Base-by-base conservation (phyloP, 1,140 invertebrate species). In the Zaprionus kolodkinae region DNA sequence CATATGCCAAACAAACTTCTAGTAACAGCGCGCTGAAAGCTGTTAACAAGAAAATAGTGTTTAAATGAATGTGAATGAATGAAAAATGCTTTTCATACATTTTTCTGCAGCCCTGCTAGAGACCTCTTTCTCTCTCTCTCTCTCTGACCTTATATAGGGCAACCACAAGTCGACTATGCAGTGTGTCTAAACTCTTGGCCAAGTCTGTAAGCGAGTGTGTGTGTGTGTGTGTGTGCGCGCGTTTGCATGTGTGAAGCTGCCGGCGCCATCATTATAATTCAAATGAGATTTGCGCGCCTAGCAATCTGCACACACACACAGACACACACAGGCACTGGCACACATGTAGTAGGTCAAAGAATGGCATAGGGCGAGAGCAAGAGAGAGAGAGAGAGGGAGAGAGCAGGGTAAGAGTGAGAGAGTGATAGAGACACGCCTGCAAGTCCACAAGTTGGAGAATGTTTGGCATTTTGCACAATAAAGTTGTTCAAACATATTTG, bases 401-500 rank as follows among this genome's bases (percentile, higher is more conserved):
- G 27, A 45, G 40, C 27, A 30, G 27, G 3, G 27, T 1, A 4
- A 30, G 27, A 6, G 21, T 33, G 13, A 9, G 43, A 17, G 33
- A 38, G 45, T 13, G 65, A 40, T 48, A 48, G 63, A 54, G 45
- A 35, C 52, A 67, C 50, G 64, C 30, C 45, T 56, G 65, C 72
- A 79, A 75, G 80, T 88, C 84, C 82, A 88, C 77, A 87, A 87
- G 72, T 89, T 88, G 61, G 72, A 88, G 85, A 89, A 89, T 89
- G 85, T 89, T 89, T 89, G 85, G 85, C 85, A 89, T 89, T 88
- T 89, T 79, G 72, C 85, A 85, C 87, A 89, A 89, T 89, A 89
- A 89, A 89, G 85, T 89, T 89, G 78, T 79, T 85, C 73, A 89
- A 89, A 89, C 85, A 88, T 85, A 89, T 89, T 87, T 87, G 81